Evolutionary conservation across 2,888 invertebrate species (phyloP), one percentile per base, ranked within the genome.

Genomic region (Coleophora flavipennella): DNA sequence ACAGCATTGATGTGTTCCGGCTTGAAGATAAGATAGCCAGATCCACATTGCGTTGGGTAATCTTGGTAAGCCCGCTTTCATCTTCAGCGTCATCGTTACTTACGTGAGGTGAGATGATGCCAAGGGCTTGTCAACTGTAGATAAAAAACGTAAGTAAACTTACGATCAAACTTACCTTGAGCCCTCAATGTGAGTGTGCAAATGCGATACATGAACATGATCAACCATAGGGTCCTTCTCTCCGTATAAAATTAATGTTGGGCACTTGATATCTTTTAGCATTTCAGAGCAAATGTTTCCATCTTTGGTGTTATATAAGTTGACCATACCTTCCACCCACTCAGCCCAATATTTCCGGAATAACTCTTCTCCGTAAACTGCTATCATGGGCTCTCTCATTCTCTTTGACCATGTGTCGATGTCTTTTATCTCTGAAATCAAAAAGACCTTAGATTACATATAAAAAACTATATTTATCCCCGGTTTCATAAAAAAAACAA

Each of bases 241-340:
- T 0, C 96, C 96, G 59, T 96, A 94, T 33, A 97, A 59, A 50
- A 97, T 91, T 13, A 94, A 86, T 0, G 94, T 93, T 0, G 92
- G 92, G 48, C 92, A 92, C 38, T 81, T 80, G 13, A 95, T 89
- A 28, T 87, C 74, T 0, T 73, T 53, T 14, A 93, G 57, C 13
- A 79, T 68, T 1, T 73, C 60, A 45, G 81, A 88, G 59, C 92
- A 93, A 43, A 93, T 85, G 57, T 94, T 86, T 96, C 94, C 94
- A 27, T 88, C 77, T 0, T 88, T 84, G 3, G 86, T 71, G 8
- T 86, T 77, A 49, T 81, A 89, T 33, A 93, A 76, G 0, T 91
- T 91, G 20, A 59, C 53, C 49, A 89, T 75, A 0, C 86, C 80
- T 51, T 92, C 89, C 1, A 89, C 78, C 92, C 92, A 93, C 11